Percentiles rank a stretch among this genome's conserved stretches.
These are phyloP conservation scores for Cataglyphis rosenhaueri DNA, from an alignment of 2,888 invertebrate genomes.

Conservation along the genomic window DNA sequence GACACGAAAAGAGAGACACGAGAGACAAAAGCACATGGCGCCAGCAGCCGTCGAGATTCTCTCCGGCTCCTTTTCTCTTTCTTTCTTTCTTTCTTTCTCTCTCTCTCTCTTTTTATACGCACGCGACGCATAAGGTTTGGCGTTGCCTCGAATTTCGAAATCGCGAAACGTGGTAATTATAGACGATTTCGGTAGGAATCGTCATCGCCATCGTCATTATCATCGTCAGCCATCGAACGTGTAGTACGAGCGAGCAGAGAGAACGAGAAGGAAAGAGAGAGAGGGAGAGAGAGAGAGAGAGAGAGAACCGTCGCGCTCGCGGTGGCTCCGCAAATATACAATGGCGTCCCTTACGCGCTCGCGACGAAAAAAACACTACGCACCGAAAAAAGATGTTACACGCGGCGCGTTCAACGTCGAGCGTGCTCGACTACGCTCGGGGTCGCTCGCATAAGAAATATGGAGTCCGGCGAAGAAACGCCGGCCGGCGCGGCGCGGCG, in stretches of 20 bases:
- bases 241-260: conserved; percentile 62
- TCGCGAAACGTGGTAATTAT: conserved; percentile 77
- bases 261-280: neutral
- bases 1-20: conserved; percentile 27
- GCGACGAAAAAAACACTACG: conserved; percentile 15
- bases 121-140: conserved; percentile 5
- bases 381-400: conserved; percentile 4
- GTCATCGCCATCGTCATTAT: conserved; percentile 71
- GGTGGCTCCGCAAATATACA: conserved; percentile 74
- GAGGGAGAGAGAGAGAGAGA: conserved; percentile 13
- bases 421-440: conserved; percentile 47
- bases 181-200: conserved; percentile 77
- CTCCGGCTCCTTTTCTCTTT: neutral
- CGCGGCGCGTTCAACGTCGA: conserved; percentile 34
- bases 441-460: conserved; percentile 49
- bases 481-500: conserved; percentile 75
- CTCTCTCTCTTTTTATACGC: neutral
- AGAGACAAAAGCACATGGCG: conserved; percentile 75
- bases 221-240: conserved; percentile 32
- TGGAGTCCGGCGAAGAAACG: conserved; percentile 62
- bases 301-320: conserved; percentile 64
- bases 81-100: neutral
- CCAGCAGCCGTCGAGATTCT: conserved; percentile 55
- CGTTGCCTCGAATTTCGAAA: conserved; percentile 61
- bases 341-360: conserved; percentile 77